Evolutionary conservation across 2,888 invertebrate genomes (phyloP).

Genomic region (Mythimna albipuncta): DNA sequence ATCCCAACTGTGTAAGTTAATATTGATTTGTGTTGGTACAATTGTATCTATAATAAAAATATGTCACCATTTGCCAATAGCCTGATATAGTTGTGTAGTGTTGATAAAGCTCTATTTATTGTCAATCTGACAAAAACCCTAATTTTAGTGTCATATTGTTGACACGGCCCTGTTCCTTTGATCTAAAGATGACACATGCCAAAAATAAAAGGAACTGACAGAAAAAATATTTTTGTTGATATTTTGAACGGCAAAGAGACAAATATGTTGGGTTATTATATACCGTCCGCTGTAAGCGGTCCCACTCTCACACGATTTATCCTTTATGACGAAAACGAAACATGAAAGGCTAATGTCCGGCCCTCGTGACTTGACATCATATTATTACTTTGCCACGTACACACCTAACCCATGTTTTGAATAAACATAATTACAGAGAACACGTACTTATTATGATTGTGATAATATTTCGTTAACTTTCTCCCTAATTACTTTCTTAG

Average conservation of each 20-base stretch:
- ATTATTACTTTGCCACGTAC: conserved; percentile 39
- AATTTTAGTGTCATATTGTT: neutral
- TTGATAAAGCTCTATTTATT: neutral
- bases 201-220: conserved; percentile 41
- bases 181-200: conserved; percentile 39
- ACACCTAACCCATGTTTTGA: conserved; percentile 42
- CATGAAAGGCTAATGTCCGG: conserved; percentile 56
- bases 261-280: conserved; percentile 37
- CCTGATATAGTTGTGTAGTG: neutral
- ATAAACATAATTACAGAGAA: conserved; percentile 57
- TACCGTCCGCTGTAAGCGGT: conserved; percentile 18
- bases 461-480: conserved; percentile 60
- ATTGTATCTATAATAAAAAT: neutral
- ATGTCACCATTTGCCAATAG: neutral
- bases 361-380: conserved; percentile 39
- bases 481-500: conserved; percentile 58
- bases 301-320: conserved; percentile 37
- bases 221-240: conserved; percentile 34
- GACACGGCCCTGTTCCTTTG: conserved; percentile 9
- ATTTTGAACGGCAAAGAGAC: conserved; percentile 31
- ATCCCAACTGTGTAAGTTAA: neutral
- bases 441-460: conserved; percentile 52
- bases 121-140: neutral
- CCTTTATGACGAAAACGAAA: conserved; percentile 53
- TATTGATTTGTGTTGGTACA: neutral